Evolutionary conservation across 2,888 invertebrate species (phyloP).

Genomic region (Drosophila mulleri): DNA sequence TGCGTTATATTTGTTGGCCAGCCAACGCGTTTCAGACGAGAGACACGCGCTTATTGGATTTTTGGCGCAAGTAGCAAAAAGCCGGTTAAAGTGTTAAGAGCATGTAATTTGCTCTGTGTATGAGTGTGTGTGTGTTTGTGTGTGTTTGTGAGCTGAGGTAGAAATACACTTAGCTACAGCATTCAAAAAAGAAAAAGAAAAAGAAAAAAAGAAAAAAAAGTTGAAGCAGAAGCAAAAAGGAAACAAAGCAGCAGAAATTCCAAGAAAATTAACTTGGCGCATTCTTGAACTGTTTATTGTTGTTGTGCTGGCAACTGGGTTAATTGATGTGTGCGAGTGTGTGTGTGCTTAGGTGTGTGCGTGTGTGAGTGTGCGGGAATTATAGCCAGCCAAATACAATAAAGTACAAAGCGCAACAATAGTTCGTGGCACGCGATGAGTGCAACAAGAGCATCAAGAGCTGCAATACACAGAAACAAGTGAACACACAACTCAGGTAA

Average conservation of each 20-base stretch:
- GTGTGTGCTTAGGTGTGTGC: neutral
- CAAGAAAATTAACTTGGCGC: slow-evolving; percentile 69
- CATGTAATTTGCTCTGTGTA: slow-evolving; percentile 23
- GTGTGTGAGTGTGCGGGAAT: slow-evolving; percentile 14
- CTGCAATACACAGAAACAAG: slow-evolving; percentile 17
- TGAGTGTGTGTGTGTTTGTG: slow-evolving; percentile 7
- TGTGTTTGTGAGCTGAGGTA: slow-evolving; percentile 27
- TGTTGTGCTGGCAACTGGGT: slow-evolving; percentile 54
- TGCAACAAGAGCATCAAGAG: slow-evolving; percentile 39
- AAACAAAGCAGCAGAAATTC: slow-evolving; percentile 42
- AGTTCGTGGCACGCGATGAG: slow-evolving; percentile 52
- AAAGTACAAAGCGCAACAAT: slow-evolving; percentile 44
- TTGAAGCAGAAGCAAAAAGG: neutral
- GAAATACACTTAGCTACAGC: slow-evolving; percentile 44
- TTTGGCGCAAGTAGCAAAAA: slow-evolving; percentile 70
- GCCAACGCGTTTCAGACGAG: slow-evolving; percentile 25
- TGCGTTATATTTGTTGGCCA: slow-evolving; percentile 35
- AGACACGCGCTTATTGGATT: slow-evolving; percentile 61
- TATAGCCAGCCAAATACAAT: slow-evolving; percentile 47
- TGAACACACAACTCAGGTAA: slow-evolving; percentile 37
- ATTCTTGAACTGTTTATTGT: slow-evolving; percentile 38
- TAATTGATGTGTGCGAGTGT: slow-evolving; percentile 67
- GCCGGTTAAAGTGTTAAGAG: slow-evolving; percentile 68
- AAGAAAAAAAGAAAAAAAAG: no score
- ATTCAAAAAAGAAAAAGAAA: slow-evolving; percentile 28